Conservation (phyloP, 2,113 vertebrate species). For the Cettia cetti region DNA sequence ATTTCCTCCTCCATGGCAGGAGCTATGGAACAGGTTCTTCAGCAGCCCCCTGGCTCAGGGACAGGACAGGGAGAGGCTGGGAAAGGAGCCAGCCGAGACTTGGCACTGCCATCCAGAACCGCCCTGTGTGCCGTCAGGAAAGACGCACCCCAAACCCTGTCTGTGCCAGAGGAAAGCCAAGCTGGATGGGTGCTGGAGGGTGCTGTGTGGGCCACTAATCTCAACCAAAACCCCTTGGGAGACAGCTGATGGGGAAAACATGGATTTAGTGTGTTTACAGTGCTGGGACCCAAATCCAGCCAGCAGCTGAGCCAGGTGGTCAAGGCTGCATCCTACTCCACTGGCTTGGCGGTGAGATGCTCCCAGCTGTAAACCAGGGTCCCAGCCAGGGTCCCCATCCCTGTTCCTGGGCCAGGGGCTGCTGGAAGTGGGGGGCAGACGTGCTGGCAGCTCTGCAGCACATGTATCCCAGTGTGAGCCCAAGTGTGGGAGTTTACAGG, state of each 20-base stretch:
- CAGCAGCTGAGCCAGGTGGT: neutral
- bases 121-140: fast-evolving
- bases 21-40: conserved; percentile 45
- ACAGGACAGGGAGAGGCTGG: neutral
- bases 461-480: neutral
- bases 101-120: neutral
- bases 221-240: neutral
- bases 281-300: neutral
- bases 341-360: fast-evolving
- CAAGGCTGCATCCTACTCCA: neutral
- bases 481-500: conserved; percentile 8
- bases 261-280: neutral
- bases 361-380: neutral
- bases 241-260: neutral
- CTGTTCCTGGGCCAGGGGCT: neutral
- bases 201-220: neutral
- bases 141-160: neutral
- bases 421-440: neutral
- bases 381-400: neutral
- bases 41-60: neutral
- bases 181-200: neutral
- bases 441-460: neutral
- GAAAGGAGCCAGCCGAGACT: neutral
- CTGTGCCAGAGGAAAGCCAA: fast-evolving
- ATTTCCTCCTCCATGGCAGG: neutral